Conservation (phyloP, 2,113 vertebrate genomes). For the Crotophaga sulcirostris region DNA sequence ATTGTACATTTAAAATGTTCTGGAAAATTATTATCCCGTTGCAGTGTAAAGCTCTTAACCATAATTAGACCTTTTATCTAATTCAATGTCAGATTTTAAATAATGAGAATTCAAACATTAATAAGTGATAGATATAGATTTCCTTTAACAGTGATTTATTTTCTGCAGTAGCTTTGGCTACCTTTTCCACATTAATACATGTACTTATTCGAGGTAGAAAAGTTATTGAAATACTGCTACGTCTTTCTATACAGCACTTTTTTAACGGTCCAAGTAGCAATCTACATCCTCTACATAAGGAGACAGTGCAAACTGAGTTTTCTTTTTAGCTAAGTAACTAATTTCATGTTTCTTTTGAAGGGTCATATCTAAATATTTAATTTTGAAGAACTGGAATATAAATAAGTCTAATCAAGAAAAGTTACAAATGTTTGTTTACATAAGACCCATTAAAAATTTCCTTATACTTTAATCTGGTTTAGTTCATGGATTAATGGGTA, state of each 20-base stretch:
- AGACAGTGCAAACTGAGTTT: background rate
- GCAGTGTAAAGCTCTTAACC: background rate
- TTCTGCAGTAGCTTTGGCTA: background rate
- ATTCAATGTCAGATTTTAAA: background rate
- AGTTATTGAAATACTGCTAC: background rate
- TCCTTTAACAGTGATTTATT: background rate
- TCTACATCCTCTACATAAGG: background rate
- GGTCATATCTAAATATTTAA: background rate
- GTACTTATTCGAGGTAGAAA: background rate
- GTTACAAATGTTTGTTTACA: background rate
- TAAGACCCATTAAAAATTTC: background rate
- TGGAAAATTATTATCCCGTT: background rate
- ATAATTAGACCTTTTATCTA: background rate
- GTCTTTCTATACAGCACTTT: background rate
- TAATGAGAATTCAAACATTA: background rate
- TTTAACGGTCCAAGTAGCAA: background rate
- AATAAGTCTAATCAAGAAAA: background rate
- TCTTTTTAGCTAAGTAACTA: background rate
- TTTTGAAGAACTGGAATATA: background rate
- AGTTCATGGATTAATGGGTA: background rate
- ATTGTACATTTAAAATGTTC: background rate
- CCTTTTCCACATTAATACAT: background rate
- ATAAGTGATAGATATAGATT: background rate
- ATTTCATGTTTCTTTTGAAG: background rate
- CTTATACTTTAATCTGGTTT: background rate